A percentile compares a stretch with the other conserved stretches of the same genome.
phyloP scores from a whole-genome alignment of 2,113 vertebrate genomes.

The Chlamydotis undulata region DNA sequence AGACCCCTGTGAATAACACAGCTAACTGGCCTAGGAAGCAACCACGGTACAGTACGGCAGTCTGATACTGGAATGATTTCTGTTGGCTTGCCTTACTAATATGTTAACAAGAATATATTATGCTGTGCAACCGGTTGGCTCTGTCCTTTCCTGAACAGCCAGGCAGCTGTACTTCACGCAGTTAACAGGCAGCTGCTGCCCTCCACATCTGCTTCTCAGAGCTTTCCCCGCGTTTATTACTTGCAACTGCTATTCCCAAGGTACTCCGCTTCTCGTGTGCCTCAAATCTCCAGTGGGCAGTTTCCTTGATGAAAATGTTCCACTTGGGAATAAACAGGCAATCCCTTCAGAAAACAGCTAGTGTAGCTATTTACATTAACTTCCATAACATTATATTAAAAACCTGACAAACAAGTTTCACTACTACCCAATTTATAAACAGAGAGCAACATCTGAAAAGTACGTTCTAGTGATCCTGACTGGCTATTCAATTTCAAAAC shows the following conservation, averaged over 20 bases:
- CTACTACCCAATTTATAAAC: not conserved
- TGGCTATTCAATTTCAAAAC: not conserved
- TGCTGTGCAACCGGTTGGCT: not conserved
- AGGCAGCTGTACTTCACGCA: not conserved
- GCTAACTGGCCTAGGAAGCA: not conserved
- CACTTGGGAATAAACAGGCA: not conserved
- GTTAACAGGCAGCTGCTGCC: not conserved
- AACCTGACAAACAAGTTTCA: not conserved
- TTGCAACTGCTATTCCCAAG: not conserved
- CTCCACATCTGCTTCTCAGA: not conserved
- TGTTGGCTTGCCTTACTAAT: not conserved
- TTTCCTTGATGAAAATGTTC: not conserved
- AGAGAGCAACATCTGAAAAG: not conserved
- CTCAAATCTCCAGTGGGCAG: not conserved
- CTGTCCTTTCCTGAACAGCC: not conserved
- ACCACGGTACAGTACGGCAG: not conserved
- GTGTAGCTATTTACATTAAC: not conserved
- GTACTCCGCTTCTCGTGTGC: accelerated
- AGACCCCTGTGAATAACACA: not conserved
- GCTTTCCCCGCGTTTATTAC: not conserved
- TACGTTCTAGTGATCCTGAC: not conserved
- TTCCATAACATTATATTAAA: not conserved
- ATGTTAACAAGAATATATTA: not conserved
- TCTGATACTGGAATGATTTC: not conserved
- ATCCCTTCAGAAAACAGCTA: not conserved